Evolutionary conservation across 2,797 vertebrate species (phyloP).

Genomic region (Epinephelus malabaricus): DNA sequence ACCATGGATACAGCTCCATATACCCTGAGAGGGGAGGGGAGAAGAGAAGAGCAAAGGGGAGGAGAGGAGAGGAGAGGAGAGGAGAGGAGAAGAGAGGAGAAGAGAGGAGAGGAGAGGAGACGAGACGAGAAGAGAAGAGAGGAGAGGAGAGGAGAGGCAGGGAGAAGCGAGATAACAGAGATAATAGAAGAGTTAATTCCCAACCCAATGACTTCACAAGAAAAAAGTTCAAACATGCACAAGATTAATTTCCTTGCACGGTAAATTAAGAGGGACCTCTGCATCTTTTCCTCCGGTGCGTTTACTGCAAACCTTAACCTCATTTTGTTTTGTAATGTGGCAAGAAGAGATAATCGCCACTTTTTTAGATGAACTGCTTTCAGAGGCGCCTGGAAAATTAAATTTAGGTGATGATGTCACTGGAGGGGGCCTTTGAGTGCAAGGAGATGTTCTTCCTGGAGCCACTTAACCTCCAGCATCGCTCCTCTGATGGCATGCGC

Average conservation of each 20-base stretch:
- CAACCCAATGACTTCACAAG: slow-evolving; percentile 45
- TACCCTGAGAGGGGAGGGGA: slow-evolving; percentile 87
- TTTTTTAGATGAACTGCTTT: slow-evolving; percentile 64
- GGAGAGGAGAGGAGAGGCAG: not conserved
- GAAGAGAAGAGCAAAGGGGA: not conserved
- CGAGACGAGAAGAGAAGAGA: slow-evolving; percentile 27
- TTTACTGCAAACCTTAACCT: slow-evolving; percentile 65
- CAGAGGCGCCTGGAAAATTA: slow-evolving; percentile 57
- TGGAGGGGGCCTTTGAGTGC: slow-evolving; percentile 68
- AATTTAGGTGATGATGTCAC: slow-evolving; percentile 79
- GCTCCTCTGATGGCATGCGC: slow-evolving; percentile 39
- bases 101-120: not conserved
- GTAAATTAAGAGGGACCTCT: slow-evolving; percentile 53
- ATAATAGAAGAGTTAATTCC: slow-evolving; percentile 42
- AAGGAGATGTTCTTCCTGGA: slow-evolving; percentile 72
- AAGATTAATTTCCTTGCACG: slow-evolving; percentile 50
- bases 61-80: slow-evolving; percentile 33
- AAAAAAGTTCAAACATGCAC: slow-evolving; percentile 39
- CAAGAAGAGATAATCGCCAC: slow-evolving; percentile 66
- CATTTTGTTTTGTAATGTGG: slow-evolving; percentile 64
- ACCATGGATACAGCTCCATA: slow-evolving; percentile 99
- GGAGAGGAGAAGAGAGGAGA: not conserved
- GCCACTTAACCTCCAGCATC: slow-evolving; percentile 75
- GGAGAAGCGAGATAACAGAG: slow-evolving; percentile 15
- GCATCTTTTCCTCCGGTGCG: slow-evolving; percentile 25